These are phyloP conservation scores for Danaus plexippus DNA, from an alignment of 1,140 invertebrate species.

Conservation along the genomic window DNA sequence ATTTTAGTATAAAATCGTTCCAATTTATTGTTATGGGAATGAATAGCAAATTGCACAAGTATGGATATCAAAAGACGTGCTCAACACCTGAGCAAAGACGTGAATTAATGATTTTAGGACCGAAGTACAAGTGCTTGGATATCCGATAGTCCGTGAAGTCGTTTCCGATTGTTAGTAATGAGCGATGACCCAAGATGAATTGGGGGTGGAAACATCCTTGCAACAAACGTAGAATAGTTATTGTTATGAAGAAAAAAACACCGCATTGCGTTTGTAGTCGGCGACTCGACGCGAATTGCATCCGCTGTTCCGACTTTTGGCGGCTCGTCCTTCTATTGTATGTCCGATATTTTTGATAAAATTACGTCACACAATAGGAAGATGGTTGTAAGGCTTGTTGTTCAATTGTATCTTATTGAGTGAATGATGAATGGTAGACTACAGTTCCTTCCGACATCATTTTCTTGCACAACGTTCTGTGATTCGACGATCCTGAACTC, in stretches of 20 bases:
- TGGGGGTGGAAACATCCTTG: conserved; percentile 70
- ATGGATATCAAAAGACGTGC: conserved; percentile 10
- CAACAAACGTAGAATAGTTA: conserved; percentile 42
- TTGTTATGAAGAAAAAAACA: conserved; percentile 57
- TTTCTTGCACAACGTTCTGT: conserved; percentile 31
- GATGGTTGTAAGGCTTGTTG: conserved; percentile 56
- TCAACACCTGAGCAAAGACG: conserved; percentile 50
- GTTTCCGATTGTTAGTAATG: conserved; percentile 66
- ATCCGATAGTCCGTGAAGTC: conserved; percentile 57
- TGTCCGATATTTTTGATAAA: conserved; percentile 67
- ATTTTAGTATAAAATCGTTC: no score
- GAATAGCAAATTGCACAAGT: conserved; percentile 8
- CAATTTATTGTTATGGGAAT: no score
- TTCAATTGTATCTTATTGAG: conserved; percentile 63
- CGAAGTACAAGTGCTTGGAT: conserved; percentile 51
- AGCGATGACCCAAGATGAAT: conserved; percentile 50
- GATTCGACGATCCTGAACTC: no score
- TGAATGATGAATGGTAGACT: conserved; percentile 54
- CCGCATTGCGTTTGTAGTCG: conserved; percentile 44
- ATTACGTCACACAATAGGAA: conserved; percentile 62
- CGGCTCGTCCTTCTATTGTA: conserved; percentile 48
- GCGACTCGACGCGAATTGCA: conserved; percentile 64
- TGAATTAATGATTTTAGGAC: conserved; percentile 28
- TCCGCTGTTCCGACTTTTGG: conserved; percentile 70
- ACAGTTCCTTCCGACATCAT: conserved; percentile 56